Conservation (phyloP, 2,113 vertebrate genomes). For the Felis catus region F.catus_Fca126_mat1.0 CM031423.1:27902501-27903000, state of each 20-base stretch:
- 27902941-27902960: neutral
- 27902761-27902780: constrained; percentile 82
- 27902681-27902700: constrained; percentile 86
- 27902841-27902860: neutral
- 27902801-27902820: constrained; percentile 84
- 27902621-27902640: constrained; percentile 84
- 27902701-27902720: constrained; percentile 86
- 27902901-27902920: neutral
- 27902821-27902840: constrained; percentile 46
- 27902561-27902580: constrained; percentile 74
- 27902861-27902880: neutral
- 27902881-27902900: neutral
- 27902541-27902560: neutral
- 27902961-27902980: neutral
- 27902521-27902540: neutral
- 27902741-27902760: constrained; percentile 86
- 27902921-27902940: rapidly evolving
- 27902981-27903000: neutral
- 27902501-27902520: neutral
- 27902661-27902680: constrained; percentile 89
- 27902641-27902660: constrained; percentile 88
- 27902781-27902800: constrained; percentile 85
- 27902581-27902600: constrained; percentile 82
- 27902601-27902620: constrained; percentile 83
- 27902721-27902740: constrained; percentile 86